A percentile compares a stretch with the other conserved stretches of the same genome.
phyloP scores from a whole-genome alignment of 2,888 invertebrate species.

The Ypsolopha sequella region DNA sequence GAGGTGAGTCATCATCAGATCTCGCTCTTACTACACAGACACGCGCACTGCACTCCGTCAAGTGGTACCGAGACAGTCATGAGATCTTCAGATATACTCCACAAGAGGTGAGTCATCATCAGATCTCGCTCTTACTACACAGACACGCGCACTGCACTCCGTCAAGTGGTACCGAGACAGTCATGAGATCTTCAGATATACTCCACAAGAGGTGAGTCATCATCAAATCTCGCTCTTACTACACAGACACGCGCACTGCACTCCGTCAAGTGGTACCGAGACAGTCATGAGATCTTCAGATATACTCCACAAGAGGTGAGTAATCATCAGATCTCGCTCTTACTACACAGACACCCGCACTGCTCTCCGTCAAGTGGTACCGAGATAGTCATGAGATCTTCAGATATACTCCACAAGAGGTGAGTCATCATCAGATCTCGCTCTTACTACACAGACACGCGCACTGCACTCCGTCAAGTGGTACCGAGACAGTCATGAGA shows the following conservation, averaged over 20 bases:
- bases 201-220: conserved; percentile 52
- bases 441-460: conserved; percentile 40
- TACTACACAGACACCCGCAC: conserved; percentile 47
- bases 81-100: conserved; percentile 60
- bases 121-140: conserved; percentile 46
- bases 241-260: conserved; percentile 67
- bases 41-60: conserved; percentile 75
- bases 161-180: conserved; percentile 82
- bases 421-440: conserved; percentile 42
- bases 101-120: conserved; percentile 48
- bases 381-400: conserved; percentile 68
- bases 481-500: conserved; percentile 74
- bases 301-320: conserved; percentile 56
- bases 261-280: conserved; percentile 83
- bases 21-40: conserved; percentile 45
- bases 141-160: conserved; percentile 69
- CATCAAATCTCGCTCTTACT: conserved; percentile 45
- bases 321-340: conserved; percentile 45
- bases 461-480: conserved; percentile 82
- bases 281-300: conserved; percentile 61
- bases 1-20: conserved; percentile 49
- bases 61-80: conserved; percentile 78
- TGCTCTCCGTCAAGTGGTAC: conserved; percentile 86
- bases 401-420: conserved; percentile 56
- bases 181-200: conserved; percentile 57